Evolutionary conservation across 2,797 vertebrate species (phyloP).

Genomic region (Gymnoscopelus braueri): DNA sequence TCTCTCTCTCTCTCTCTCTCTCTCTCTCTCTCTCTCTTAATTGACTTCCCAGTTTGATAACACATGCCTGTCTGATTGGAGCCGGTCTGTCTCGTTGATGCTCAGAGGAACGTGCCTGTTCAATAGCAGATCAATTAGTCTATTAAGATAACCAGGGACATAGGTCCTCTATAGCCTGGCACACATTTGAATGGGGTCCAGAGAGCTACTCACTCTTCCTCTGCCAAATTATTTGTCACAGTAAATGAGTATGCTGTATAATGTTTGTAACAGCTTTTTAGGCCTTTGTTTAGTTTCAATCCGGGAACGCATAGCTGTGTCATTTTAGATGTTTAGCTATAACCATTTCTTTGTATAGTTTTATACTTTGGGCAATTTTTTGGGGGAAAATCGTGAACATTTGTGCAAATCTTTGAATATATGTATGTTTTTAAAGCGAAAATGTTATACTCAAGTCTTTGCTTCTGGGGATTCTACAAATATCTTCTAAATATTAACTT

Average conservation of each 20-base stretch:
- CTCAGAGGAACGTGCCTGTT: slow-evolving; percentile 81
- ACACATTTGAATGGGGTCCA: slow-evolving; percentile 53
- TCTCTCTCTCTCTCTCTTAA: slow-evolving; percentile 60
- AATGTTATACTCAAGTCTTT: too few relatives aligned
- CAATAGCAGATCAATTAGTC: slow-evolving; percentile 85
- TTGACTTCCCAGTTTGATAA: slow-evolving; percentile 86
- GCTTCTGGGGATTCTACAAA: too few relatives aligned
- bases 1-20: slow-evolving; percentile 47
- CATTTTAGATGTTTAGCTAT: too few relatives aligned
- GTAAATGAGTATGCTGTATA: too few relatives aligned
- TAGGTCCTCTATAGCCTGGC: slow-evolving; percentile 59
- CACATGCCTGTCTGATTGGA: slow-evolving; percentile 82
- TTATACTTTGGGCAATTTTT: too few relatives aligned
- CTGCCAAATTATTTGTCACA: slow-evolving; percentile 2
- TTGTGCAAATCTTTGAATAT: too few relatives aligned
- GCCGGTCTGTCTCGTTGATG: slow-evolving; percentile 83
- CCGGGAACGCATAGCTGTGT: too few relatives aligned
- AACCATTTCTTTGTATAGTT: too few relatives aligned
- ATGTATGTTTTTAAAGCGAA: too few relatives aligned
- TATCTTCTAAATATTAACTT: too few relatives aligned
- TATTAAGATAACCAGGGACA: slow-evolving; percentile 83
- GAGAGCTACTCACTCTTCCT: slow-evolving; percentile 40
- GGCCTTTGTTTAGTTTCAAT: too few relatives aligned
- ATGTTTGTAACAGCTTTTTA: slow-evolving; percentile 6
- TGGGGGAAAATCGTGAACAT: too few relatives aligned